A percentile compares a stretch with the other conserved stretches of the same genome.
Conservation (phyloP, 2,888 invertebrate genomes). For the Macrophya annulata region DNA sequence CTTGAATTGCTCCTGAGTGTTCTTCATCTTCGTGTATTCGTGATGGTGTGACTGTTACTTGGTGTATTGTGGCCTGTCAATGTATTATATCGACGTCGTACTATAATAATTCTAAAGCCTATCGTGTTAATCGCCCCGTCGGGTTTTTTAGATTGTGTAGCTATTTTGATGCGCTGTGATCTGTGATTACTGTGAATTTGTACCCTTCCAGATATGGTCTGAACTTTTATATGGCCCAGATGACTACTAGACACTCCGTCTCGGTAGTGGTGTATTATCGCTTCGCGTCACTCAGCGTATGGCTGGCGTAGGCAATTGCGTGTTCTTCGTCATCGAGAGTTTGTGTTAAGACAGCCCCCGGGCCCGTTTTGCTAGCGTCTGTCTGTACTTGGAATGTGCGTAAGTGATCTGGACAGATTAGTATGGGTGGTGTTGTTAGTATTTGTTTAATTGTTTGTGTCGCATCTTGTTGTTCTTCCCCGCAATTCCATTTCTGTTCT, state of each 20-base stretch:
- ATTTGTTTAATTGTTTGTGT: constrained; percentile 39
- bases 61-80: constrained; percentile 42
- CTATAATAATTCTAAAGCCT: constrained; percentile 37
- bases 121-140: constrained; percentile 55
- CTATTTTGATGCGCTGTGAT: constrained; percentile 65
- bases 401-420: constrained; percentile 56
- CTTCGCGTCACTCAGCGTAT: constrained; percentile 56
- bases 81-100: constrained; percentile 52
- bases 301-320: constrained; percentile 60
- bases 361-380: constrained; percentile 61
- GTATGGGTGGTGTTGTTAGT: not conserved
- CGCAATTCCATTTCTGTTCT: constrained; percentile 51
- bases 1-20: not conserved
- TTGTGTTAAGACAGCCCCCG: constrained; percentile 59
- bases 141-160: constrained; percentile 64
- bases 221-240: constrained; percentile 63
- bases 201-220: constrained; percentile 65
- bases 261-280: constrained; percentile 61
- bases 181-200: constrained; percentile 66
- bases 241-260: constrained; percentile 65
- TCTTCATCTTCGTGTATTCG: constrained; percentile 1
- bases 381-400: constrained; percentile 60
- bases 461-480: constrained; percentile 37
- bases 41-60: constrained; percentile 56
- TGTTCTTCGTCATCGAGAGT: constrained; percentile 56